Evolutionary conservation across 92 coral and sea anemone genomes (phyloP).

Genomic region (Palythoa grandis): DNA sequence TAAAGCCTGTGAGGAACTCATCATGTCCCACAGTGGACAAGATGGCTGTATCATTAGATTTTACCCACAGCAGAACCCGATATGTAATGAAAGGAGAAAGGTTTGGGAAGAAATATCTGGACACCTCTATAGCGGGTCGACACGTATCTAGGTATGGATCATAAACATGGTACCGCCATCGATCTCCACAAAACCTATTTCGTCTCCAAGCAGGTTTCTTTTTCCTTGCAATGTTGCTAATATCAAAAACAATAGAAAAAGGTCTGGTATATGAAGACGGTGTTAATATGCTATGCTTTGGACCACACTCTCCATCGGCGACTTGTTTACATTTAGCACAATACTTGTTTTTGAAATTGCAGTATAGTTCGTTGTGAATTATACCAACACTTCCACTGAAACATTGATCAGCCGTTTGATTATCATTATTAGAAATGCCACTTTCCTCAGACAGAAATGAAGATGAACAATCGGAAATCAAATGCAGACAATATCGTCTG

Average conservation of each 20-base stretch:
- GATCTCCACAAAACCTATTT: too few relatives aligned
- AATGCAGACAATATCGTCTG: neutral
- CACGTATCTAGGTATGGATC: conserved; percentile 1
- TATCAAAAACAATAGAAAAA: neutral
- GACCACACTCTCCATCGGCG: conserved; percentile 8
- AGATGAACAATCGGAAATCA: neutral
- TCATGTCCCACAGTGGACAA: neutral
- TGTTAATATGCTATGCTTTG: too few relatives aligned
- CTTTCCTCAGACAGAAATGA: neutral
- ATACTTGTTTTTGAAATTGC: neutral
- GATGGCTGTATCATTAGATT: conserved; percentile 3
- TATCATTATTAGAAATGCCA: neutral
- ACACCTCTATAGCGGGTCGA: neutral
- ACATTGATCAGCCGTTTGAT: neutral
- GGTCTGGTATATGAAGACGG: neutral
- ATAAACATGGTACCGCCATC: neutral
- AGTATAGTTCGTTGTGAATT: neutral
- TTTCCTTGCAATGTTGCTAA: neutral
- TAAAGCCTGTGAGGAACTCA: neutral
- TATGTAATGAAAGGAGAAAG: neutral
- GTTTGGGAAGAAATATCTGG: neutral
- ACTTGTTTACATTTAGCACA: neutral
- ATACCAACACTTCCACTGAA: neutral
- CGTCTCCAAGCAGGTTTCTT: conserved; percentile 13
- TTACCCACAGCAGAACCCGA: conserved; percentile 8